Evolutionary conservation across 2,797 vertebrate genomes (phyloP).

Genomic region (Rhadinocentrus ornatus): DNA sequence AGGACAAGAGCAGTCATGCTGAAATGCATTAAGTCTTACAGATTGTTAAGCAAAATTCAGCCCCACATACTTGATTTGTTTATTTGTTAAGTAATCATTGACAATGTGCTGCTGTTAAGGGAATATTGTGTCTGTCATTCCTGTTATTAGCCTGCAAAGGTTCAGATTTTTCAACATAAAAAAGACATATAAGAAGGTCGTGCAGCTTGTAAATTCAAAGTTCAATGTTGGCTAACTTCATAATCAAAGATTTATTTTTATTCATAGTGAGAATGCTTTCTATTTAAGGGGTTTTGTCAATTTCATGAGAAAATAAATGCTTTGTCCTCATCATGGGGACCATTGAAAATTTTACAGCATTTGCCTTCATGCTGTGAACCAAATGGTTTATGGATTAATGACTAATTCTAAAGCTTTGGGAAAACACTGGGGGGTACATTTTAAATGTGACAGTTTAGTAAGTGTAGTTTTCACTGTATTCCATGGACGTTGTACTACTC

Average conservation of each 20-base stretch:
- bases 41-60: no score
- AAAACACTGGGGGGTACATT: not conserved
- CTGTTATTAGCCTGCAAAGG: not conserved
- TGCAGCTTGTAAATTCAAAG: not conserved
- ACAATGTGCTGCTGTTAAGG: not conserved
- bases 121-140: not conserved
- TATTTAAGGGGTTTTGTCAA: not conserved
- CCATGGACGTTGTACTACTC: not conserved
- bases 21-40: not conserved
- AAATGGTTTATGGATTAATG: not conserved
- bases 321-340: not conserved
- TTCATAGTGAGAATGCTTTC: not conserved
- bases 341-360: not conserved
- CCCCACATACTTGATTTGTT: no score
- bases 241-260: not conserved
- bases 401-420: not conserved
- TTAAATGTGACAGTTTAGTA: not conserved
- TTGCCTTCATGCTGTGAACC: not conserved
- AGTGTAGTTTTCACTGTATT: not conserved
- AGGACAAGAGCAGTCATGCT: no score
- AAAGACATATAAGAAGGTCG: not conserved
- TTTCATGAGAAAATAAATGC: not conserved
- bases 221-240: not conserved
- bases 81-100: not conserved
- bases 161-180: not conserved